These are phyloP conservation scores for Hucho hucho DNA, from an alignment of 2,113 vertebrate genomes.

Conservation along the genomic window DNA sequence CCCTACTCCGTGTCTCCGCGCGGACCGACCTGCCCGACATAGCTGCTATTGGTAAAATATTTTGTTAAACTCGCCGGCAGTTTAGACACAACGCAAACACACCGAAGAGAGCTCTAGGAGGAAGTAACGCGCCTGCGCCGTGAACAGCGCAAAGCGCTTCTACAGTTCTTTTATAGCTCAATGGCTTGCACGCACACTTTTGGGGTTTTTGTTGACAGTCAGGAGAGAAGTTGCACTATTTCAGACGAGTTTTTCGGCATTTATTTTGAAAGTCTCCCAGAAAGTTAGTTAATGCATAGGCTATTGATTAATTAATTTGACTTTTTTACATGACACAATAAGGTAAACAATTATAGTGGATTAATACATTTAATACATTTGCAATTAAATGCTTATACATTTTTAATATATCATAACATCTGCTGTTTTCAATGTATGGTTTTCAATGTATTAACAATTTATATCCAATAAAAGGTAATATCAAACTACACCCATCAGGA, in stretches of 20 bases:
- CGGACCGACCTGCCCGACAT: slow-evolving; percentile 88
- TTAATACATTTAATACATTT: not conserved
- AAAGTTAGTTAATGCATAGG: too few species aligned
- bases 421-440: not conserved
- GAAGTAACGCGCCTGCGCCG: slow-evolving; percentile 56
- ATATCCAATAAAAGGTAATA: not conserved
- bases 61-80: slow-evolving; percentile 35
- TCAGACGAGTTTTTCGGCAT: not conserved
- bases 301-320: too few species aligned
- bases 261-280: too few species aligned
- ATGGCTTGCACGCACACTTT: not conserved
- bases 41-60: slow-evolving; percentile 58
- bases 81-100: slow-evolving; percentile 57
- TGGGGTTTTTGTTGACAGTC: not conserved
- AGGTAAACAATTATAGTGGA: not conserved
- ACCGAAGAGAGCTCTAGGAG: slow-evolving; percentile 47
- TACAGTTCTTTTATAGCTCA: not conserved
- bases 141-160: not conserved
- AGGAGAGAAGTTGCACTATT: not conserved
- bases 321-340: not conserved
- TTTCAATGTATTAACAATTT: not conserved
- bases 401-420: not conserved
- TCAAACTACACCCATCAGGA: too few species aligned
- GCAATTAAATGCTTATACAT: not conserved
- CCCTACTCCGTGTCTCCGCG: slow-evolving; percentile 86